These are phyloP conservation scores for Azemiops feae DNA, from an alignment of 2,113 vertebrate species.

Conservation along the genomic window DNA sequence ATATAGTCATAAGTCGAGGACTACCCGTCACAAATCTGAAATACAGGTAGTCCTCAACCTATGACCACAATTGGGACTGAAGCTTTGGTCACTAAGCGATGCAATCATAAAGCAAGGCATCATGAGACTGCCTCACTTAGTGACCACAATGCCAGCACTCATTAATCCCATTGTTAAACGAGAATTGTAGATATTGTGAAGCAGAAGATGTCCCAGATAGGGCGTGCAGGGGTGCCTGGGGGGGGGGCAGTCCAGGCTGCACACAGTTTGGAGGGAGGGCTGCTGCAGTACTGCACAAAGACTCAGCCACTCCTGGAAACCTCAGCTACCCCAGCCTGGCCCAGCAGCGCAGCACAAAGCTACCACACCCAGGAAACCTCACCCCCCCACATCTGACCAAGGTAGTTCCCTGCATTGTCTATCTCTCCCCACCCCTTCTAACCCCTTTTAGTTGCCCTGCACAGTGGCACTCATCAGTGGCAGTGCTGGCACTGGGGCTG, in stretches of 20 bases:
- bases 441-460: background rate
- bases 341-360: background rate
- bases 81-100: background rate
- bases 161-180: background rate
- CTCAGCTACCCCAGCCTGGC: background rate
- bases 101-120: background rate
- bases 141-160: too few species aligned
- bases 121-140: background rate
- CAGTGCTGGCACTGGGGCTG: background rate
- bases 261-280: background rate
- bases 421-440: background rate
- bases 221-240: too few species aligned
- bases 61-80: background rate
- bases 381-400: background rate
- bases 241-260: background rate
- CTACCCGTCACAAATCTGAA: background rate
- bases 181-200: background rate
- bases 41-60: background rate
- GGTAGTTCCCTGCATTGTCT: background rate
- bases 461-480: background rate
- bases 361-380: background rate
- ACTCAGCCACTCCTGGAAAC: background rate
- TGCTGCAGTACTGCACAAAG: background rate
- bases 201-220: background rate
- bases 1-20: background rate